Percentiles rank a stretch among this genome's conserved stretches.
Evolutionary conservation across 2,888 invertebrate genomes (phyloP).

Genomic region (Onchidella celtica): DNA sequence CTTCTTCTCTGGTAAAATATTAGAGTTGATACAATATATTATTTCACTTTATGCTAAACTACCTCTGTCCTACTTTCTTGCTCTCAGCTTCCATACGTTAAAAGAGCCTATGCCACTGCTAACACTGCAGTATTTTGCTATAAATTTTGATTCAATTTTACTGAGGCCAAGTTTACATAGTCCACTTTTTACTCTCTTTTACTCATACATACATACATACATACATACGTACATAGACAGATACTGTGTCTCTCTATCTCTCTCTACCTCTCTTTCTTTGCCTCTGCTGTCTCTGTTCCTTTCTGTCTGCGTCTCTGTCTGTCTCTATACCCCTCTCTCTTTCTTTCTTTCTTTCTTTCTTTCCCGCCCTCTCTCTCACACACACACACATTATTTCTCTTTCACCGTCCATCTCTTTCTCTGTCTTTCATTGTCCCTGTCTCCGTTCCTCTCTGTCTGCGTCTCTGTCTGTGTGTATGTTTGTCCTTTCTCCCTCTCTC

Average conservation of each 20-base stretch:
- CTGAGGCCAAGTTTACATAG: background rate
- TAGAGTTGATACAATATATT: no score
- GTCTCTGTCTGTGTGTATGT: background rate
- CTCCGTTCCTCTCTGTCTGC: background rate
- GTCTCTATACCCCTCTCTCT: background rate
- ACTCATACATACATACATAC: background rate
- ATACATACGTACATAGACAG: conserved; percentile 5
- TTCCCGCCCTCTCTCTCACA: background rate
- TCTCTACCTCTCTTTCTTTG: background rate
- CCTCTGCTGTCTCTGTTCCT: background rate
- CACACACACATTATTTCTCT: background rate
- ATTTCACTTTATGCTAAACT: no score
- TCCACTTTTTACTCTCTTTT: background rate
- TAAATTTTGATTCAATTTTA: no score
- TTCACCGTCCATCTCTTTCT: conserved; percentile 17
- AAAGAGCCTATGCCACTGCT: no score
- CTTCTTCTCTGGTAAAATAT: no score
- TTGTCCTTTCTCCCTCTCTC: background rate
- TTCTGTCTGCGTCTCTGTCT: no score
- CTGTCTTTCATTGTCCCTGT: background rate
- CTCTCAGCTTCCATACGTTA: no score
- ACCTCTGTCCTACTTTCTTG: no score
- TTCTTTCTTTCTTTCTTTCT: conserved; percentile 4
- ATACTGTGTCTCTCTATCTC: background rate
- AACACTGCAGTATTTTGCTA: no score